Evolutionary conservation across 1,140 invertebrate genomes (phyloP).

Genomic region (Stegodyphus dumicola): DNA sequence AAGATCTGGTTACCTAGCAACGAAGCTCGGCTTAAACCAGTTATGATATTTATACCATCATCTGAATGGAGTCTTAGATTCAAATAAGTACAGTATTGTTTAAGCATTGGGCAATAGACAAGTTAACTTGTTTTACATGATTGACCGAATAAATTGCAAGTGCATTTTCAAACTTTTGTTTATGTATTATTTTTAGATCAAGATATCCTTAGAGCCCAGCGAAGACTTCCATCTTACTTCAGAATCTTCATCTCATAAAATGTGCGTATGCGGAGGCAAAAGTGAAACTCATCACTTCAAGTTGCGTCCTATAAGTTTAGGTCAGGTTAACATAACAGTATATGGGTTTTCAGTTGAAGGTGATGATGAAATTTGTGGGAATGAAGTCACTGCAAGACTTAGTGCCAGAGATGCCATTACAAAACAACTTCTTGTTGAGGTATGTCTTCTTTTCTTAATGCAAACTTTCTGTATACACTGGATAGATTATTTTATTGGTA

Average conservation of each 20-base stretch:
- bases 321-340: conserved; percentile 74
- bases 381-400: conserved; percentile 25
- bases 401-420: conserved; percentile 48
- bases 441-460: not conserved
- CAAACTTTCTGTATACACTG: no score
- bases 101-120: no score
- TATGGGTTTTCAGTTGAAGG: conserved; percentile 68
- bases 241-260: conserved; percentile 3
- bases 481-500: no score
- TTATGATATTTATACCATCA: no score
- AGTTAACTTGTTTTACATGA: no score
- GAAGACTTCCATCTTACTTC: conserved; percentile 69
- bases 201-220: conserved; percentile 70
- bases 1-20: no score
- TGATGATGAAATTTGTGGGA: conserved; percentile 32
- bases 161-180: no score
- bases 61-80: no score
- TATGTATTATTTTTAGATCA: conserved; percentile 67
- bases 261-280: conserved; percentile 61
- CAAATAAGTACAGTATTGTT: no score
- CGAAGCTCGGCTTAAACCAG: no score
- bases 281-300: conserved; percentile 68
- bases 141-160: no score
- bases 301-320: conserved; percentile 71
- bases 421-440: conserved; percentile 73